These are phyloP conservation scores for Macrobrachium rosenbergii DNA, from an alignment of 1,140 invertebrate genomes.

Conservation along the genomic window DNA sequence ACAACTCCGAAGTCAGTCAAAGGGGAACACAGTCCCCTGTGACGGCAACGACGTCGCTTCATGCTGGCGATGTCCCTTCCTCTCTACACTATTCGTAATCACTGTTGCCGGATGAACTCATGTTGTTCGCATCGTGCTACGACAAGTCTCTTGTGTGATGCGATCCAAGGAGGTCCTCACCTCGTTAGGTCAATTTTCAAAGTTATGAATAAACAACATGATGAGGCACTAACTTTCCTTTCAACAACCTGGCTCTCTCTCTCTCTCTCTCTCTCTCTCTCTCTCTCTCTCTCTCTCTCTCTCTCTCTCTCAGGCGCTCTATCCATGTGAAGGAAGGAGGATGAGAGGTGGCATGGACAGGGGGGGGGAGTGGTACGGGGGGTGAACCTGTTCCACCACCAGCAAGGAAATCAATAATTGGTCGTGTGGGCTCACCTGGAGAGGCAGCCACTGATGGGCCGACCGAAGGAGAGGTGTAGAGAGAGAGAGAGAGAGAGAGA, in stretches of 20 bases:
- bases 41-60: too few species aligned
- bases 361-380: too few species aligned
- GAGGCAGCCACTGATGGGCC: background rate
- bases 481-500: conserved; percentile 28
- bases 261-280: background rate
- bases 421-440: background rate
- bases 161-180: background rate
- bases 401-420: background rate
- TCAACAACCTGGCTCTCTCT: background rate
- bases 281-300: background rate
- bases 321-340: background rate
- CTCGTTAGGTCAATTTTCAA: background rate
- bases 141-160: too few species aligned
- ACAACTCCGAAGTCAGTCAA: too few species aligned
- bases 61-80: too few species aligned
- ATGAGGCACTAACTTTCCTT: background rate
- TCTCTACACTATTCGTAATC: too few species aligned
- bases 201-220: background rate
- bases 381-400: too few species aligned
- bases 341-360: too few species aligned
- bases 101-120: too few species aligned
- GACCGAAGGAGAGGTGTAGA: conserved; percentile 1
- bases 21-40: too few species aligned
- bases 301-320: background rate
- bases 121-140: too few species aligned